Evolutionary conservation across 2,797 vertebrate species (phyloP), one percentile per base, ranked within the genome.

Genomic region (Myotis vivesi): DNA sequence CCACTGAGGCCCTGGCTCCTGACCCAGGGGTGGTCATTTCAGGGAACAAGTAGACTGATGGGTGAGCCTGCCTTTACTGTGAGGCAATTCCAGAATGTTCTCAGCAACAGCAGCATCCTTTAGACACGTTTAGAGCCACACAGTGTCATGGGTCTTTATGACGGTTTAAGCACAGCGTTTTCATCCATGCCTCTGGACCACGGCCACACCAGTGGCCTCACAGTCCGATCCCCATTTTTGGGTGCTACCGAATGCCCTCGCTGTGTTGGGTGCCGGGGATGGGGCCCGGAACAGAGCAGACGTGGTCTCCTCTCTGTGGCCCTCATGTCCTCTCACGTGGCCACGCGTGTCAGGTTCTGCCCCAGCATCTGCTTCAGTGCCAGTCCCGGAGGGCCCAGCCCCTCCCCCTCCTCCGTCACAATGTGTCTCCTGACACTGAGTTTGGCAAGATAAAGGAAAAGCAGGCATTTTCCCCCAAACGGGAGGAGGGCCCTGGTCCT

Each of bases 201-300:
- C 0, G 2, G 53, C 51, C 41, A 11, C 8, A 0, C 1, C 0
- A 10, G 13, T 5, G 64, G 64, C 12, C 1, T 30, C 10, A 30
- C 8, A 5, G 13, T 8, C 2, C 8, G 0, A 15, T 41, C 20
- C 0, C 22, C 7, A 1, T 11, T 6, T 30, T 13, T 23, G 12
- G 41, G 4, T 4, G 6, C 19, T 13, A 4, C 36, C 0, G 0
- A 38, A 36, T 6, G 77, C 19, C 9, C 3, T 0, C 0, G 0
- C 25, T 13, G 7, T 13, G 36, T 44, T 5, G 15, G 59, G 46
- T 6, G 0, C 8, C 0, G 1, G 71, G 59, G 72, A 1, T 0
- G 0, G 20, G 62, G 62, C 17, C 41, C 13, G 3, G 55, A 8
- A 7, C 22, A 12, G 1, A 7, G 44, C 10, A 4, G 33, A 11